Evolutionary conservation across 2,797 vertebrate species (phyloP).

Genomic region (Sternarchorhynchus goeldii): DNA sequence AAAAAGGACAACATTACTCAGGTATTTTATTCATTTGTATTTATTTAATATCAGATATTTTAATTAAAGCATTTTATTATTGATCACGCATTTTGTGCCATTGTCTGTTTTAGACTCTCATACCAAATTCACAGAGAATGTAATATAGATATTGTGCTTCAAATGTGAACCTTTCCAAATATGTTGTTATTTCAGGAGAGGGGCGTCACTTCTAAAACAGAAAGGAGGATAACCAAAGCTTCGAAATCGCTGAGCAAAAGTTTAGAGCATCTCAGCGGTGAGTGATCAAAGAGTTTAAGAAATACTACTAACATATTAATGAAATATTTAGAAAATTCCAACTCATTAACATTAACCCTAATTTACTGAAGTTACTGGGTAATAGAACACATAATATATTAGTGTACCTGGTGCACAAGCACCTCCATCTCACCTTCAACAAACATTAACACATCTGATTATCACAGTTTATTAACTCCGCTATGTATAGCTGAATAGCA

Average conservation of each 20-base stretch:
- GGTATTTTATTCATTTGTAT: conserved; percentile 44
- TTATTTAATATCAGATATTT: conserved; percentile 15
- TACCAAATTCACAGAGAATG: no score
- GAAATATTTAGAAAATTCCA: neutral
- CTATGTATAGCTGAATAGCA: no score
- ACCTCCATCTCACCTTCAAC: no score
- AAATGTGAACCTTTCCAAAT: no score
- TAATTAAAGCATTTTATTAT: no score
- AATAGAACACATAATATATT: no score
- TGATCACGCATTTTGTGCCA: no score
- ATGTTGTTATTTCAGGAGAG: neutral
- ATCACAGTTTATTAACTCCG: no score
- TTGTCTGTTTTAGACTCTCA: neutral
- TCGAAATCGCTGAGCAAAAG: neutral
- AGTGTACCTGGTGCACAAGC: no score
- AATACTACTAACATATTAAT: no score
- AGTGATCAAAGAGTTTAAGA: neutral
- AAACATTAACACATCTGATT: no score
- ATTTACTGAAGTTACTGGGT: neutral
- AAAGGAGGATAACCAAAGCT: neutral
- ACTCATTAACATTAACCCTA: neutral
- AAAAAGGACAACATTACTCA: conserved; percentile 52
- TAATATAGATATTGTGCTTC: no score
- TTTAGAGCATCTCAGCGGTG: neutral
- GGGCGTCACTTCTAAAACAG: neutral